Conservation (phyloP, 1,140 invertebrate species). For the Thalassaphorura encarpata region DNA sequence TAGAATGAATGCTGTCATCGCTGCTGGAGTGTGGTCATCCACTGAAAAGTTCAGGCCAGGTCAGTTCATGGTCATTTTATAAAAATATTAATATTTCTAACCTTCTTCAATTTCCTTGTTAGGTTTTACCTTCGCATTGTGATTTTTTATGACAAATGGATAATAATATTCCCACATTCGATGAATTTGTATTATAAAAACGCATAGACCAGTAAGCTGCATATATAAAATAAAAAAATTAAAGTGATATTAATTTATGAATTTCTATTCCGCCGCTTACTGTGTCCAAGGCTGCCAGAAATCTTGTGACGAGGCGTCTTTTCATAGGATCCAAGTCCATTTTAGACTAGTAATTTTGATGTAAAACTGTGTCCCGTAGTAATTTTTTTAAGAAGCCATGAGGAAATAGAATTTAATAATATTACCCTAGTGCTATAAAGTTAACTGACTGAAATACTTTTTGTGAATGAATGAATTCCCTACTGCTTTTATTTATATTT, state of each 20-base stretch:
- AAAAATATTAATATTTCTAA: not conserved
- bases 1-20: not conserved
- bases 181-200: not conserved
- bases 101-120: not conserved
- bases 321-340: slow-evolving; percentile 10
- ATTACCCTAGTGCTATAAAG: too few species aligned
- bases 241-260: not conserved
- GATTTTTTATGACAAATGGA: not conserved
- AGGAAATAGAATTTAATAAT: too few species aligned
- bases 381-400: too few species aligned
- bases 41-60: not conserved
- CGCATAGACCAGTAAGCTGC: not conserved
- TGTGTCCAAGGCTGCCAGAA: not conserved
- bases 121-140: not conserved
- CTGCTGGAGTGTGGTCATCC: not conserved
- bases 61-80: not conserved
- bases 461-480: too few species aligned
- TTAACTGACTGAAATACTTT: too few species aligned
- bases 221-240: too few species aligned
- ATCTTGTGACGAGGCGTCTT: not conserved
- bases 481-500: too few species aligned
- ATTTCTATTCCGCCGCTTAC: not conserved
- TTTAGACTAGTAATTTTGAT: not conserved
- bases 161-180: slow-evolving; percentile 7
- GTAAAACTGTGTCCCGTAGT: too few species aligned